A percentile compares a stretch with the other conserved stretches of the same genome.
Conservation (phyloP, 1,140 invertebrate species). For the Linepithema humile region DNA sequence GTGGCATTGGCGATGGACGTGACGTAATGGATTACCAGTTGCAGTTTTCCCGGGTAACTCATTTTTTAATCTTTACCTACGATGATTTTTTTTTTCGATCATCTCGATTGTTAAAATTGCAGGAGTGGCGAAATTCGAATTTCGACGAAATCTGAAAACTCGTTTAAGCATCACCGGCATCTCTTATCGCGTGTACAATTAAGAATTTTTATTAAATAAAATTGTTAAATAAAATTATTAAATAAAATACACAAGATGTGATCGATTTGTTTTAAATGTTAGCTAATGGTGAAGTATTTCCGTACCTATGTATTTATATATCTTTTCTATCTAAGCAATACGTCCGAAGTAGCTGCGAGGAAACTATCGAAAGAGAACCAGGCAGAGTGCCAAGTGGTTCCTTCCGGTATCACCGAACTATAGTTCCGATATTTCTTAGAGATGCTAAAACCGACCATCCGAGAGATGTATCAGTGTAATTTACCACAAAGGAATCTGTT, state of each 20-base stretch:
- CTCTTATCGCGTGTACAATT: not conserved
- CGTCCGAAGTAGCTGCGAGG: slow-evolving; percentile 52
- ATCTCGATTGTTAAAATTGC: slow-evolving; percentile 22
- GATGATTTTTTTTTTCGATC: slow-evolving; percentile 34
- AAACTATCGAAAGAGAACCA: slow-evolving; percentile 40
- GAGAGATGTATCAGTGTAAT: slow-evolving; percentile 58
- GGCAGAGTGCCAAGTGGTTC: slow-evolving; percentile 61
- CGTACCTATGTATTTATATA: not conserved
- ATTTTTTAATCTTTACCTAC: slow-evolving; percentile 43
- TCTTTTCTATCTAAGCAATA: slow-evolving; percentile 53
- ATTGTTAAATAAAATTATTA: not conserved
- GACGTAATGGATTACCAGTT: slow-evolving; percentile 64
- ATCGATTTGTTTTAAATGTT: not conserved
- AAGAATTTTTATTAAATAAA: slow-evolving; percentile 9
- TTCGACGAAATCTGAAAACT: slow-evolving; percentile 13
- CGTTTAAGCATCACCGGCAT: not conserved
- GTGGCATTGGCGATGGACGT: slow-evolving; percentile 51
- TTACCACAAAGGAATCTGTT: slow-evolving; percentile 54
- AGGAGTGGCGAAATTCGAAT: not conserved
- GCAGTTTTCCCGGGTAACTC: slow-evolving; percentile 52
- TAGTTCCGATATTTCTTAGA: slow-evolving; percentile 67
- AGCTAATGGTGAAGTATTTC: too few species aligned
- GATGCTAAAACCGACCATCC: slow-evolving; percentile 26
- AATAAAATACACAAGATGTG: too few species aligned
- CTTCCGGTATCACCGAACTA: slow-evolving; percentile 63